Evolutionary conservation across 1,140 invertebrate species (phyloP).

Genomic region (Leptinotarsa lineolata): DNA sequence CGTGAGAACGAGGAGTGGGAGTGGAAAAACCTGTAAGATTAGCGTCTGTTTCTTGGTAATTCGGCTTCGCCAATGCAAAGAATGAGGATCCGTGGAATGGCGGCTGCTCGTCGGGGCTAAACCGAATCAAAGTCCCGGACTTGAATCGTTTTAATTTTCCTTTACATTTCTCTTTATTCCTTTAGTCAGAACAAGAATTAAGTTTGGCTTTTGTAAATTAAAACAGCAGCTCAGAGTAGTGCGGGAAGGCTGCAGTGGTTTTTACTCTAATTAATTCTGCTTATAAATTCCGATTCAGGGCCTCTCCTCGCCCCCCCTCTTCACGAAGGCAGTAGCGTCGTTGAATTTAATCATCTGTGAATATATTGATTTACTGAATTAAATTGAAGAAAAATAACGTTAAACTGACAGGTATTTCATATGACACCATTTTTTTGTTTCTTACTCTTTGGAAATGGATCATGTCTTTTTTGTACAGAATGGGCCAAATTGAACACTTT

Average conservation of each 20-base stretch:
- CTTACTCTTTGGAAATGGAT: too few species aligned
- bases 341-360: constrained; percentile 27
- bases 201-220: constrained; percentile 62
- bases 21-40: constrained; percentile 22
- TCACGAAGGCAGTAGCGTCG: constrained; percentile 15
- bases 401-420: too few species aligned
- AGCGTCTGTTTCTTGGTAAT: constrained; percentile 21
- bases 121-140: constrained; percentile 56
- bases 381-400: too few species aligned
- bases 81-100: constrained; percentile 48
- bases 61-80: constrained; percentile 35
- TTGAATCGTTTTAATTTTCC: constrained; percentile 61
- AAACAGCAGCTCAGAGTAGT: constrained; percentile 55
- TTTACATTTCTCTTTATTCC: constrained; percentile 60
- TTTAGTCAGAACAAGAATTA: constrained; percentile 59
- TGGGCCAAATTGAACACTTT: too few species aligned
- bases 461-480: too few species aligned
- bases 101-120: constrained; percentile 48
- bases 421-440: too few species aligned
- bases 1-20: background rate
- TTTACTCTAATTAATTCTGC: constrained; percentile 61
- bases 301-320: constrained; percentile 22
- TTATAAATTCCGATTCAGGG: constrained; percentile 59
- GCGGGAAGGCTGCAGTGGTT: constrained; percentile 55
- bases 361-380: background rate